Evolutionary conservation across 1,140 invertebrate species (phyloP).

Genomic region (Ceratina australensis): DNA sequence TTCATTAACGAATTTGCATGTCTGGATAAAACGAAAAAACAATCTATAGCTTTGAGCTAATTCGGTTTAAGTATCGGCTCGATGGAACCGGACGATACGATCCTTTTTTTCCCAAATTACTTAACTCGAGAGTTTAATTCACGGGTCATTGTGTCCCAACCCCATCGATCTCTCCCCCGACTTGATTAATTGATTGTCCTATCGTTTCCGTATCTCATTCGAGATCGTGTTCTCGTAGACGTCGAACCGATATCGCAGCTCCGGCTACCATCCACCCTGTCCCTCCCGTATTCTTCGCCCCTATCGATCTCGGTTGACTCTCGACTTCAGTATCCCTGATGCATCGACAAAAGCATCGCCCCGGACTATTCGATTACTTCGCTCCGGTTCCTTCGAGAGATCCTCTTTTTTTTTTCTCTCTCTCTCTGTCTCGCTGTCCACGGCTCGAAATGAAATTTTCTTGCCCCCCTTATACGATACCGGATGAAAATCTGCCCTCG

Average conservation of each 20-base stretch:
- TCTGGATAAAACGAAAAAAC: too few relatives aligned
- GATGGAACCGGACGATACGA: too few relatives aligned
- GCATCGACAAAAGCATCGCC: constrained; percentile 17
- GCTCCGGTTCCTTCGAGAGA: constrained; percentile 3
- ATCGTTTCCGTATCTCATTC: constrained; percentile 12
- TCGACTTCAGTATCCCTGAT: constrained; percentile 1
- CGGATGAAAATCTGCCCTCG: constrained; percentile 31
- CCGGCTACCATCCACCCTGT: background rate
- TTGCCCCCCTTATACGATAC: background rate
- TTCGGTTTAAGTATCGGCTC: too few relatives aligned
- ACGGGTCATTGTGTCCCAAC: too few relatives aligned
- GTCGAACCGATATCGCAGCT: constrained; percentile 24
- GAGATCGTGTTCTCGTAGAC: background rate
- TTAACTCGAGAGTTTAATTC: too few relatives aligned
- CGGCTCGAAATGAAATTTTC: constrained; percentile 17
- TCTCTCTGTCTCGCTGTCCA: too few relatives aligned
- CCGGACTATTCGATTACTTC: constrained; percentile 31
- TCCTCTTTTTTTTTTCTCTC: background rate
- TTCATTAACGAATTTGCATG: too few relatives aligned
- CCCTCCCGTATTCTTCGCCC: background rate
- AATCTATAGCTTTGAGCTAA: too few relatives aligned
- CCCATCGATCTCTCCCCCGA: too few relatives aligned
- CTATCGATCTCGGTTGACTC: constrained; percentile 41
- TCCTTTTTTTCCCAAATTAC: too few relatives aligned
- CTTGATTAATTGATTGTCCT: constrained; percentile 14